Percentiles rank a stretch among this genome's conserved stretches.
Evolutionary conservation across 2,113 vertebrate genomes (phyloP).

Genomic region (Erinaceus europaeus): DNA sequence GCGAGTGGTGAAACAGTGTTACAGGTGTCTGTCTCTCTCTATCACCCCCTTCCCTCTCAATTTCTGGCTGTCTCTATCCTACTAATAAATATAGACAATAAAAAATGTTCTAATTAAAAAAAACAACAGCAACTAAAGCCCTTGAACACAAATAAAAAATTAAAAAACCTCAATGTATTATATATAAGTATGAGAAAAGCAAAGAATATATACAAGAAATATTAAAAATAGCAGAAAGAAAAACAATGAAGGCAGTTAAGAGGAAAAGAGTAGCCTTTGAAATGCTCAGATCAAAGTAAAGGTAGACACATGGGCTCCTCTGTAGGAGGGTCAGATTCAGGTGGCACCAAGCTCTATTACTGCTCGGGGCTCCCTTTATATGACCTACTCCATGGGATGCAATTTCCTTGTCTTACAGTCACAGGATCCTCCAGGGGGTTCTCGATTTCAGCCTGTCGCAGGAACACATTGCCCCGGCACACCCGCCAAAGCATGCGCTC

Average conservation of each 20-base stretch:
- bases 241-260: not conserved
- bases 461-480: slow-evolving; percentile 97
- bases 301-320: not conserved
- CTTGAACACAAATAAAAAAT: too few species aligned
- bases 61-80: too few species aligned
- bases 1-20: too few species aligned
- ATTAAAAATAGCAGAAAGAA: too few species aligned
- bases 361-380: slow-evolving; percentile 18
- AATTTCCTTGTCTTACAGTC: slow-evolving; percentile 83
- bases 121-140: too few species aligned
- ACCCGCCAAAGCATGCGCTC: slow-evolving; percentile 99
- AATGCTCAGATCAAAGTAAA: not conserved
- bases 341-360: not conserved
- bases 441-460: slow-evolving; percentile 96
- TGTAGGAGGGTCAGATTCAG: not conserved
- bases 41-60: too few species aligned
- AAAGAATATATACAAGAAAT: too few species aligned
- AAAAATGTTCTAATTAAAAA: too few species aligned
- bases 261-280: not conserved
- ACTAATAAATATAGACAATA: too few species aligned
- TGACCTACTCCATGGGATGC: not conserved
- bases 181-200: not conserved
- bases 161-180: too few species aligned
- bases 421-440: slow-evolving; percentile 95
- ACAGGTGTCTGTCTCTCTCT: too few species aligned